phyloP scores from a whole-genome alignment of 2,797 vertebrate species.

The Nyctibius grandis region DNA sequence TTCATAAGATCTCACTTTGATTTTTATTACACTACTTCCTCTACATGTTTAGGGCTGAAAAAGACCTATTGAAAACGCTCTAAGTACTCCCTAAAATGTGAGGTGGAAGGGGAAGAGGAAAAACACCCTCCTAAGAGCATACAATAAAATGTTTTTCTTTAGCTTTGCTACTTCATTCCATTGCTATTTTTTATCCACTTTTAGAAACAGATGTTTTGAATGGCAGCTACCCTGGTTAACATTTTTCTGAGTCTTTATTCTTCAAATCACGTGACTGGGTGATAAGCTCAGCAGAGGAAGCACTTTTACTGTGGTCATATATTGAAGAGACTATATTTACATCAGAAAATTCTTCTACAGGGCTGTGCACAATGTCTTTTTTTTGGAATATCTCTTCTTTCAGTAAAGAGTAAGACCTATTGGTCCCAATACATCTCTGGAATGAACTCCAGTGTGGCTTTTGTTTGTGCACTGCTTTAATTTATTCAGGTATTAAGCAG shows the following conservation, averaged over 20 bases:
- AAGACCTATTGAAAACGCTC: neutral
- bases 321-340: neutral
- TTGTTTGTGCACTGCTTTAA: neutral
- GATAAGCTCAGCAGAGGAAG: neutral
- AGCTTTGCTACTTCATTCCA: neutral
- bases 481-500: neutral
- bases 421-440: neutral
- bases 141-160: neutral
- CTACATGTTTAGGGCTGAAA: neutral
- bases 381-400: neutral
- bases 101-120: accelerated
- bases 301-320: neutral
- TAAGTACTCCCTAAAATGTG: neutral
- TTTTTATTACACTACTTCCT: neutral
- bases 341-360: neutral
- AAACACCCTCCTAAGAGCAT: neutral
- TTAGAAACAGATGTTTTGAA: neutral
- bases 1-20: neutral
- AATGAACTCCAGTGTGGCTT: neutral
- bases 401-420: neutral
- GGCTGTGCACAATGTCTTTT: neutral
- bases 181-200: neutral
- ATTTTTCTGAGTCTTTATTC: neutral
- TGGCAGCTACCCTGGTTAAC: neutral
- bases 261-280: neutral